phyloP scores from a whole-genome alignment of 2,888 invertebrate species.

The Drosophila atroscutellata region DNA sequence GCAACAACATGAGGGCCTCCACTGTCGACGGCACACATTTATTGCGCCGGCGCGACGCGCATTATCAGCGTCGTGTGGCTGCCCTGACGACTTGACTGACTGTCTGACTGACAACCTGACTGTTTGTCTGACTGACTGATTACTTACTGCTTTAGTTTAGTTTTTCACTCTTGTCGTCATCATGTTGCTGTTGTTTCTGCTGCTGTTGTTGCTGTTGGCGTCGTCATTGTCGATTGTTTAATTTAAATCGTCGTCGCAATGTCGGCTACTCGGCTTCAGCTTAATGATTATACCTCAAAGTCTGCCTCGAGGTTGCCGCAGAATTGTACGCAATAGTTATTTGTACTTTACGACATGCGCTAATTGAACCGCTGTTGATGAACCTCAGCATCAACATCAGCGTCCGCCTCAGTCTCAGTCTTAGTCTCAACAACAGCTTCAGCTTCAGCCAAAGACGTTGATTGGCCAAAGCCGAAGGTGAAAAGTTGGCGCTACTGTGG shows the following conservation, averaged over 20 bases:
- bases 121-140: conserved; percentile 36
- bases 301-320: conserved; percentile 48
- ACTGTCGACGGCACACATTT: conserved; percentile 72
- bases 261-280: conserved; percentile 63
- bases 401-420: conserved; percentile 22
- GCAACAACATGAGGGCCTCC: conserved; percentile 61
- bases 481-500: conserved; percentile 55
- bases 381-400: conserved; percentile 46
- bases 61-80: conserved; percentile 75
- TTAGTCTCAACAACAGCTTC: conserved; percentile 14
- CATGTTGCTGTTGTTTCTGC: conserved; percentile 26
- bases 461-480: conserved; percentile 62
- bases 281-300: conserved; percentile 68
- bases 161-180: conserved; percentile 69
- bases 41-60: conserved; percentile 79
- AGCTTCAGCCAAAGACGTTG: conserved; percentile 33
- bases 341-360: conserved; percentile 78
- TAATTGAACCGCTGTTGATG: conserved; percentile 74
- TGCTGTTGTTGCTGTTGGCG: conserved; percentile 25
- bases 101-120: conserved; percentile 29
- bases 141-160: conserved; percentile 70
- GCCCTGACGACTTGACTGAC: conserved; percentile 56
- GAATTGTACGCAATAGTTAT: conserved; percentile 74
- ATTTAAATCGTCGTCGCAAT: conserved; percentile 74
- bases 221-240: conserved; percentile 75